These are phyloP conservation scores for Arge pagana DNA, from an alignment of 2,888 invertebrate genomes.

Conservation along the genomic window DNA sequence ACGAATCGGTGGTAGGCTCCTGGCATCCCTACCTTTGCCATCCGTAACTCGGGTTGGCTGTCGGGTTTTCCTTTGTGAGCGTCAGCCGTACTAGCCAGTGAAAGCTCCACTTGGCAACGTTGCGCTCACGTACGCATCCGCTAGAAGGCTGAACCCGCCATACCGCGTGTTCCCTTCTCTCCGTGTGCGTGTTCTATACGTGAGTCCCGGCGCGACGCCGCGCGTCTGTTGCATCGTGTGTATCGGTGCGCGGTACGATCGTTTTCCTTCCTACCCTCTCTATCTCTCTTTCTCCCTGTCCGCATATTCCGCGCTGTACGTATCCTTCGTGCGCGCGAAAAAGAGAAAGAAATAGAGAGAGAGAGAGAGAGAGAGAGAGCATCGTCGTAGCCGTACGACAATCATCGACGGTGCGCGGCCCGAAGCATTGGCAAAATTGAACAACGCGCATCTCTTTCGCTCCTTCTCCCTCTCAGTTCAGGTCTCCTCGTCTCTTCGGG, in stretches of 20 bases:
- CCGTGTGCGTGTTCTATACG: constrained; percentile 30
- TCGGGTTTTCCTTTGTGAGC: constrained; percentile 57
- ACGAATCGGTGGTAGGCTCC: constrained; percentile 44
- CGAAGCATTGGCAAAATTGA: no score
- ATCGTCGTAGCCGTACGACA: background rate
- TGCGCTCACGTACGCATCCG: constrained; percentile 46
- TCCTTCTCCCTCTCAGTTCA: no score
- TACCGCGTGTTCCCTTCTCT: constrained; percentile 25
- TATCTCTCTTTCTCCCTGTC: no score
- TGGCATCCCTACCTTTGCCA: constrained; percentile 48
- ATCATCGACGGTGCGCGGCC: no score
- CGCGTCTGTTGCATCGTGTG: background rate
- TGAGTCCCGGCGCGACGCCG: no score
- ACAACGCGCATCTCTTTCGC: no score
- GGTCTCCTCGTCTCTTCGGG: no score
- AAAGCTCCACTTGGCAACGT: constrained; percentile 55
- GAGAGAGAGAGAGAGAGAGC: constrained; percentile 15
- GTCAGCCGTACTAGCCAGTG: constrained; percentile 42
- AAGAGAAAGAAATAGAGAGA: constrained; percentile 22
- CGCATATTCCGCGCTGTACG: constrained; percentile 5
- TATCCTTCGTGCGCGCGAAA: no score
- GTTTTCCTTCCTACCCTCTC: no score
- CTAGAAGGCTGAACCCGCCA: constrained; percentile 40
- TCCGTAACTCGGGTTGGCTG: constrained; percentile 45
- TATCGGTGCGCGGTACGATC: constrained; percentile 5